Percentiles rank a stretch among this genome's conserved stretches.
Conservation (phyloP, 30 jellyfish, hydroid and myxozoan species). For the Mastigias papua region DNA sequence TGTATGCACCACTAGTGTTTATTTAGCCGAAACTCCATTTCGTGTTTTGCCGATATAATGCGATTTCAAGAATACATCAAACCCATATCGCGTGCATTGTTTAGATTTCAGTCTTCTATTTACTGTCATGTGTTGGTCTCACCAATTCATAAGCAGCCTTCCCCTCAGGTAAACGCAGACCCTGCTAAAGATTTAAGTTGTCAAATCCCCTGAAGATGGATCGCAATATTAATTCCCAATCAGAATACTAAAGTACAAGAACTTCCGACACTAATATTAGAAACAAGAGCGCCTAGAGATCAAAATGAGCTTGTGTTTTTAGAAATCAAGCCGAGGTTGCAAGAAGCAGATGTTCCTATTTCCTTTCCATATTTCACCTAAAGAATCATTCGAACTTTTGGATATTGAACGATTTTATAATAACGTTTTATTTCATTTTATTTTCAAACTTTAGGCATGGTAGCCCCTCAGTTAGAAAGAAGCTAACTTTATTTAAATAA, state of each 20-base stretch:
- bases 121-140: neutral
- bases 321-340: neutral
- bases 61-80: slow-evolving; percentile 28
- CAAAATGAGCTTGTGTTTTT: too few species aligned
- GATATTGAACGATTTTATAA: too few species aligned
- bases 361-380: too few species aligned
- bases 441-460: too few species aligned
- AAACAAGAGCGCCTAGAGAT: neutral
- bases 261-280: neutral
- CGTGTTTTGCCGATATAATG: slow-evolving; percentile 14
- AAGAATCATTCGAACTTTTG: too few species aligned
- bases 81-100: neutral
- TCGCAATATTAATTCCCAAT: neutral
- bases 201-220: neutral
- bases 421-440: too few species aligned
- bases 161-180: neutral
- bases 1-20: too few species aligned
- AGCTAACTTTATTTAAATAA: too few species aligned
- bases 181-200: neutral
- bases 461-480: too few species aligned
- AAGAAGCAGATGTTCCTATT: too few species aligned
- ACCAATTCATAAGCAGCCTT: neutral
- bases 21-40: slow-evolving; percentile 13
- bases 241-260: slow-evolving; percentile 3
- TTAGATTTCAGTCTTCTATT: neutral